Conservation (phyloP, 2,888 invertebrate genomes). For the Pachycephus smyrnensis region DNA sequence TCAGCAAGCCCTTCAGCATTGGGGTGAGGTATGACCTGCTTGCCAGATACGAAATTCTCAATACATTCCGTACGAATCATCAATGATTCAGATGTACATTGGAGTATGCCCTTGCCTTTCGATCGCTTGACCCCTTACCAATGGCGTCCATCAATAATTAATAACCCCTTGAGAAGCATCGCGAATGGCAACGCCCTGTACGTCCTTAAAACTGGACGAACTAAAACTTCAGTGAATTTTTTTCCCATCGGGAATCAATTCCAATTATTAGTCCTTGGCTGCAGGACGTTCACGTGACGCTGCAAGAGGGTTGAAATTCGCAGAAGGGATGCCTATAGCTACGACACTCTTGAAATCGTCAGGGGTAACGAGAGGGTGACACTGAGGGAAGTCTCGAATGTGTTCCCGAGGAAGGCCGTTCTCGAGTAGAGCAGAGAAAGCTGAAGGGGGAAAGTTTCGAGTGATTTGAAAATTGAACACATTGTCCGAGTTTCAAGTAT, state of each 20-base stretch:
- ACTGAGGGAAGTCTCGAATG: background rate
- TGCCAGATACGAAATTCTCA: conserved; percentile 2
- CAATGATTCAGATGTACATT: conserved; percentile 27
- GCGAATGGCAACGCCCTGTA: background rate
- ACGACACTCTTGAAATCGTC: background rate
- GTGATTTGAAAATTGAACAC: conserved; percentile 9
- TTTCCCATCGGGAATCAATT: background rate
- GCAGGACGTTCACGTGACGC: background rate
- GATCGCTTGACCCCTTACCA: conserved; percentile 1
- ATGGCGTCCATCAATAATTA: background rate
- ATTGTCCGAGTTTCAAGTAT: conserved; percentile 12
- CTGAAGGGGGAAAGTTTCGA: conserved; percentile 8
- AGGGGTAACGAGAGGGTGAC: background rate
- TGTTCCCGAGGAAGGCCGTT: background rate
- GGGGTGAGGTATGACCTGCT: conserved; percentile 4
- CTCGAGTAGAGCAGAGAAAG: background rate
- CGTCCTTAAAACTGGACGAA: background rate
- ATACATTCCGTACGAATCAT: conserved; percentile 12
- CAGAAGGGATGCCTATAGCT: background rate
- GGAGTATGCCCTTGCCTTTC: conserved; percentile 21
- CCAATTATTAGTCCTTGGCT: background rate
- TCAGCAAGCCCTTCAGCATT: background rate
- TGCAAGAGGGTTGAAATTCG: background rate
- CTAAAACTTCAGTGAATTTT: background rate
- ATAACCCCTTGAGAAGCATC: background rate